A percentile compares a stretch with the other conserved stretches of the same genome.
Evolutionary conservation across 2,797 vertebrate genomes (phyloP).

Genomic region (Cirrhinus mrigala): DNA sequence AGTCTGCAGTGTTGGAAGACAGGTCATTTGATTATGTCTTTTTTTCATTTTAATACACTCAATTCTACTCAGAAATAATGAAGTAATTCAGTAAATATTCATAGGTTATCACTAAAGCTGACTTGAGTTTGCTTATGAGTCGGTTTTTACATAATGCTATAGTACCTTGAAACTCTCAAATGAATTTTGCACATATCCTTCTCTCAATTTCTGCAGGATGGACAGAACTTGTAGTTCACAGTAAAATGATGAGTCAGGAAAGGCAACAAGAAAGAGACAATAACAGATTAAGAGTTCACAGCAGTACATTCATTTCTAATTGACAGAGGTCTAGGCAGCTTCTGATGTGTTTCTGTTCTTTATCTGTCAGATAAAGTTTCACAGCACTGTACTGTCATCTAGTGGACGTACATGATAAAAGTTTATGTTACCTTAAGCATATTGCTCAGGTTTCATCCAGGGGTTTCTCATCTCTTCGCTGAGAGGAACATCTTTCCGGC

Average conservation of each 20-base stretch:
- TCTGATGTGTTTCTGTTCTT: not conserved
- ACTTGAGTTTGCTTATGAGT: no score
- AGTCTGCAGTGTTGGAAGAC: no score
- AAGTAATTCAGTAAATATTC: not conserved
- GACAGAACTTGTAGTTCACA: not conserved
- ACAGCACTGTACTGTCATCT: constrained; percentile 42
- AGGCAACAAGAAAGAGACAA: not conserved
- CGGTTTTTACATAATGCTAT: not conserved
- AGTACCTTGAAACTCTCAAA: not conserved
- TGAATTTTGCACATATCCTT: not conserved
- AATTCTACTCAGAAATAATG: not conserved
- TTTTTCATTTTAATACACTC: no score
- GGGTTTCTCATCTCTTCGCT: not conserved
- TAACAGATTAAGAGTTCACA: not conserved
- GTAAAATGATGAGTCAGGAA: constrained; percentile 1
- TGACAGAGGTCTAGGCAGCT: not conserved
- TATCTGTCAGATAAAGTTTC: not conserved
- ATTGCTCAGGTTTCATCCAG: not conserved
- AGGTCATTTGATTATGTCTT: no score
- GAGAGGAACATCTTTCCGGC: not conserved
- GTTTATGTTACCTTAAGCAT: not conserved
- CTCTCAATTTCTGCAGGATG: not conserved
- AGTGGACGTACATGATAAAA: constrained; percentile 26
- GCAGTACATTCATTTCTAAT: not conserved
- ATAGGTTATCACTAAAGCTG: not conserved